Evolutionary conservation across 1,140 invertebrate species (phyloP).

Genomic region (Hetaerina americana): DNA sequence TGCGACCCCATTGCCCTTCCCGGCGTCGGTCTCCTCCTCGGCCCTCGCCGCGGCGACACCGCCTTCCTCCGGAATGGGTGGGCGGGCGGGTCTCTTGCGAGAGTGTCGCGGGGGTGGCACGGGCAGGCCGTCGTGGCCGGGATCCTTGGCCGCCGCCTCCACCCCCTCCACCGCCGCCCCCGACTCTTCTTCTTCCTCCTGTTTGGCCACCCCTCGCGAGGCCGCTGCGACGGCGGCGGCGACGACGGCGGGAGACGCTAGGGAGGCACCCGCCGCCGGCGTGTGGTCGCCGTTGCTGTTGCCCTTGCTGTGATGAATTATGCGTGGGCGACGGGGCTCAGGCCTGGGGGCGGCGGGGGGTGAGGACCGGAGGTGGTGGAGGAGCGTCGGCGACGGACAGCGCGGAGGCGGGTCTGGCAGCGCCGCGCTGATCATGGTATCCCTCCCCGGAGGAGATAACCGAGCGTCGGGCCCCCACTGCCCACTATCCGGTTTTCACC

Average conservation of each 20-base stretch:
- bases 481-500: too few relatives aligned
- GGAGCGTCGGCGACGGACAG: background rate
- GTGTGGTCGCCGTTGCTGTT: too few relatives aligned
- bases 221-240: too few relatives aligned
- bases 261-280: too few relatives aligned
- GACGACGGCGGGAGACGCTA: background rate
- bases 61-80: background rate
- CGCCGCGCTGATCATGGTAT: background rate
- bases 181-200: too few relatives aligned
- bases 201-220: too few relatives aligned
- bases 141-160: too few relatives aligned
- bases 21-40: background rate
- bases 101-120: background rate
- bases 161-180: background rate
- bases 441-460: background rate
- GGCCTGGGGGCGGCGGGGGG: background rate
- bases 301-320: too few relatives aligned
- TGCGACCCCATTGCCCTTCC: background rate
- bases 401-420: background rate
- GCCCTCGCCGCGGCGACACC: background rate
- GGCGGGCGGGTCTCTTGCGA: background rate
- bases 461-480: background rate
- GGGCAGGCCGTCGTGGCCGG: background rate
- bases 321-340: background rate
- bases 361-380: background rate